Evolutionary conservation across 2,888 invertebrate species (phyloP).

Genomic region (Phasia obesa): DNA sequence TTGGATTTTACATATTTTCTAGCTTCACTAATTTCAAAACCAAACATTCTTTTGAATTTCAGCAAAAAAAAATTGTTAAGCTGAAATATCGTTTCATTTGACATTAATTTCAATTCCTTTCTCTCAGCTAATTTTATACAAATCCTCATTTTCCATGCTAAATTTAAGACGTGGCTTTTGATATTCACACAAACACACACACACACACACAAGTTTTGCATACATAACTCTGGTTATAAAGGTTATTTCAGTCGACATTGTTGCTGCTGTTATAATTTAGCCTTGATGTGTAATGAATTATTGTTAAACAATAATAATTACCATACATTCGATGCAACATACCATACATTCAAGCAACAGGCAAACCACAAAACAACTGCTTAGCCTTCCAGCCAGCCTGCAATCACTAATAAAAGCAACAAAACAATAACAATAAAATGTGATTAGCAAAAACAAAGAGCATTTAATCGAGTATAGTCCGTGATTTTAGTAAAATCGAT

Average conservation of each 20-base stretch:
- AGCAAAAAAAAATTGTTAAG: no score
- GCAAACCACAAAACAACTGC: neutral
- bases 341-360: neutral
- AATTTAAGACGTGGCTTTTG: neutral
- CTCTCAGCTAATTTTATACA: no score
- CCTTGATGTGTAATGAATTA: constrained; percentile 14
- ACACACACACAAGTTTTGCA: neutral
- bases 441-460: no score
- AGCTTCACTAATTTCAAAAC: no score
- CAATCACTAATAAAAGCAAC: neutral
- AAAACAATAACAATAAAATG: neutral
- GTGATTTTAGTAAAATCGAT: no score
- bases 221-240: neutral
- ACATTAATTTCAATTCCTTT: no score
- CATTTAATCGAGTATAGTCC: no score
- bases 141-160: neutral
- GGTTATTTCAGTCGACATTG: neutral
- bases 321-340: neutral
- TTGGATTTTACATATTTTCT: no score
- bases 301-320: constrained; percentile 30
- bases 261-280: neutral
- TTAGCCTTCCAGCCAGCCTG: neutral
- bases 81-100: no score
- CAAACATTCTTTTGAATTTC: no score
- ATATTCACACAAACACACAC: no score